Base-by-base conservation (phyloP, 2,888 invertebrate genomes). In the Drosophila subsilvestris region DNA sequence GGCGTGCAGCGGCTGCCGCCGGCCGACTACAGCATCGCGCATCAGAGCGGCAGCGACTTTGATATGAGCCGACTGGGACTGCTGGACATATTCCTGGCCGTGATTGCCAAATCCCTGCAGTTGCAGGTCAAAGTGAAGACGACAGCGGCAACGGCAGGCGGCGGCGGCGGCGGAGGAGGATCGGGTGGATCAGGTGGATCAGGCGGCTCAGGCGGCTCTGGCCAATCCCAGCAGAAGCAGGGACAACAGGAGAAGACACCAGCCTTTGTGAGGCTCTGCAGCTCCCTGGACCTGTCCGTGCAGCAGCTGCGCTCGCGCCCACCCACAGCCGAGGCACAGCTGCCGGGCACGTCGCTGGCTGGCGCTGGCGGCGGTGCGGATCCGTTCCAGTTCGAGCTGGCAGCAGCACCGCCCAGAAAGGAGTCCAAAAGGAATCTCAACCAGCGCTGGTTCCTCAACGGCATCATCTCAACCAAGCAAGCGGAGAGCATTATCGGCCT, bases 91-190 rank as follows among this genome's bases (percentile, higher is more conserved):
- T 95, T 99, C 86, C 93, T 98, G 63, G 96, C 97, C 74, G 97
- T 98, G 78, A 96, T 99, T 71, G 97, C 97, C 42, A 99, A 98
- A 92, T 95, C 98, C 1, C 93, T 99, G 69, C 96, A 96, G 3
- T 95, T 98, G 2, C 98, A 98, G 92, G 96, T 98, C 20, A 98
- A 98, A 92, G 94, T 92, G 0, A 92, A 92, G 73, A 91, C 90
- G 0, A 86, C 74, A 0, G 75, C 76, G 8, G 78, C 62, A 0
- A 18, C 59, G 6, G 20, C 53, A 0, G 37, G 55, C 1, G 22
- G n/a, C 1, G 43, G n/a, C n/a, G n/a, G n/a, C n/a, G n/a, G n/a
- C n/a, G n/a, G n/a, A n/a, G n/a, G n/a, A n/a, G n/a, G n/a, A n/a
- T n/a, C n/a, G n/a, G n/a, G 17, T 0, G 42, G 29, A 5, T 14